Evolutionary conservation across 2,797 vertebrate genomes (phyloP).

Genomic region (Thripadectes ignobilis): DNA sequence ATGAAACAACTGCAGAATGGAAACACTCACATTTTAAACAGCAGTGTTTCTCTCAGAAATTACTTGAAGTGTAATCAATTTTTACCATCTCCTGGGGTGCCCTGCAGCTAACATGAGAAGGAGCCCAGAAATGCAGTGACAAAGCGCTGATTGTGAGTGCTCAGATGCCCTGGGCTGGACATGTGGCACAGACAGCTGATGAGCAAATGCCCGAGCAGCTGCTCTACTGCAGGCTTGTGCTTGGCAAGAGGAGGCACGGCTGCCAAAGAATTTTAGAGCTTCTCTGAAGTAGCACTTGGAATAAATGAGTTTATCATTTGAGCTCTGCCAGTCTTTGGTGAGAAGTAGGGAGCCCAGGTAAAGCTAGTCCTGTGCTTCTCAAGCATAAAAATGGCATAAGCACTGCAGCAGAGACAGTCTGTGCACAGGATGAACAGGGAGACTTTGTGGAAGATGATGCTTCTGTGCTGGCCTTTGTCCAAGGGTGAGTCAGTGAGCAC

Average conservation of each 20-base stretch:
- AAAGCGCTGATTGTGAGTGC: neutral
- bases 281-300: neutral
- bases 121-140: conserved; percentile 18
- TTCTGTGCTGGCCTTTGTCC: neutral
- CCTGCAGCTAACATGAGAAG: conserved; percentile 49
- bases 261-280: neutral
- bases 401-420: neutral
- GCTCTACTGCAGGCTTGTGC: fast-evolving
- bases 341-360: neutral
- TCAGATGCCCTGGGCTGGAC: conserved; percentile 4
- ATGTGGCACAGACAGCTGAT: neutral
- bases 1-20: conserved; percentile 21
- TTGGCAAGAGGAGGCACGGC: neutral
- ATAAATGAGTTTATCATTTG: neutral
- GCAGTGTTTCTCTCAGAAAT: conserved; percentile 39
- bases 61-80: conserved; percentile 67
- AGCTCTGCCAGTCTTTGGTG: neutral
- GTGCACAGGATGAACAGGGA: neutral
- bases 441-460: neutral
- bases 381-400: neutral
- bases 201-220: neutral
- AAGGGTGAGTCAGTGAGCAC: neutral
- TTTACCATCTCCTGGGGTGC: conserved; percentile 54
- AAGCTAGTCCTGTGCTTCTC: neutral
- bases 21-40: conserved; percentile 36